Evolutionary conservation across 2,888 invertebrate species (phyloP).

Genomic region (Phaedon cochleariae): DNA sequence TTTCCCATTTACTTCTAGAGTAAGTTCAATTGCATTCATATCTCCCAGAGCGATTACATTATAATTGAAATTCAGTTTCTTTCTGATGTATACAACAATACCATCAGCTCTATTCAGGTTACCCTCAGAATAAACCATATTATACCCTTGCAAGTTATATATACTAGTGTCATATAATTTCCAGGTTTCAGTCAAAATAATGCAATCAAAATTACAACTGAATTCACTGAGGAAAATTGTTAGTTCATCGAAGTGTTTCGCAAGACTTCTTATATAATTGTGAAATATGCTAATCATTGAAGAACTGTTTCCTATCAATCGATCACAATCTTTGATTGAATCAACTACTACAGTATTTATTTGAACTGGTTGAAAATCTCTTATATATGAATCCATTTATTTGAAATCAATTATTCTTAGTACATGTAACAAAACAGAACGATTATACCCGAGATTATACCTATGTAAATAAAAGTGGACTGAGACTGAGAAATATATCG

Average conservation of each 20-base stretch:
- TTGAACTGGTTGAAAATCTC: conserved; percentile 4
- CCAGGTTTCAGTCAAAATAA: conserved; percentile 13
- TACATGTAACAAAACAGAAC: too few species aligned
- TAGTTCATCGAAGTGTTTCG: conserved; percentile 7
- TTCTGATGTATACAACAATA: conserved; percentile 7
- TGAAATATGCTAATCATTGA: background rate
- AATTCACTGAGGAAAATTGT: conserved; percentile 11
- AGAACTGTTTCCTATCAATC: background rate
- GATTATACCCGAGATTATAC: too few species aligned
- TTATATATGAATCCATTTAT: conserved; percentile 5
- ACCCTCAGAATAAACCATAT: conserved; percentile 1
- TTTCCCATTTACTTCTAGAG: conserved; percentile 5
- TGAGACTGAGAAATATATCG: too few species aligned
- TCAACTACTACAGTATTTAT: background rate
- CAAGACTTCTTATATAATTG: conserved; percentile 12
- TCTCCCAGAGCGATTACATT: background rate
- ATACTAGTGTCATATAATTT: background rate
- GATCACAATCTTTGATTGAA: conserved; percentile 4
- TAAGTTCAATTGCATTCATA: conserved; percentile 3
- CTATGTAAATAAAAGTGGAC: too few species aligned
- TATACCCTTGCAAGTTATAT: conserved; percentile 4
- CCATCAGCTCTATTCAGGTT: conserved; percentile 7
- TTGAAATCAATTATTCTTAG: too few species aligned
- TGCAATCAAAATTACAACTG: conserved; percentile 7
- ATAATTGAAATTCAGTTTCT: conserved; percentile 9